Evolutionary conservation across 2,888 invertebrate species (phyloP), one percentile per base, ranked within the genome.

Genomic region (Formica aserva): DNA sequence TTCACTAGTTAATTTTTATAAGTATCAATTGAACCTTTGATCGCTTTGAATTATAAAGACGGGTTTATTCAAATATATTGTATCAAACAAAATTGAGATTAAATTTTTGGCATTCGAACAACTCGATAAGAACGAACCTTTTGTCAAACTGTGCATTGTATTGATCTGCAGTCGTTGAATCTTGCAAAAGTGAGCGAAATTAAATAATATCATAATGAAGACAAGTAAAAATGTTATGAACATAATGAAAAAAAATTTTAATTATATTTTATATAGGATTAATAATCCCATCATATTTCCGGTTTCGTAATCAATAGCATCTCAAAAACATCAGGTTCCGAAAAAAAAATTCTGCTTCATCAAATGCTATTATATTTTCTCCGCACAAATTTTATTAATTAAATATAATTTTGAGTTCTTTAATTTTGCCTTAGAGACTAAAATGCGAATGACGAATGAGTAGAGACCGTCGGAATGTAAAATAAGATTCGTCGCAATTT

Each of bases 81-180:
- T 26, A 26, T 69, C 60, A 67, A 60, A 32, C 26, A 29, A 69
- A 78, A 78, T 69, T 62, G 69, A 38, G 45, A 78, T 69, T 69
- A 45, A 78, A 78, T 78, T 78, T 69, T 67, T 69, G 60, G 13
- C 57, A 67, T 29, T 29, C 29, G 29, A 4, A 11, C 57, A 26
- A 3, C n/a, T 57, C 57, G 41, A 57, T 32, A 60, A 78, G 45
- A 26, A 29, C 26, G 8, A 29, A 62, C 8, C 8, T 3, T 60
- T 60, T 8, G 32, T 29, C 18, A 18, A 18, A 62, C 9, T 8
- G 29, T 18, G 6, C 26, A 60, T 29, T 13, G 13, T 15, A 18
- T 18, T 48, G 48, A 48, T 48, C 18, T 48, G n/a, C 48, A 48
- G 1, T 48, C 18, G 8, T 13, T 22, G 15, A n/a, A 22, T 55